Base-by-base conservation (phyloP, 1,140 invertebrate genomes). In the Drosophila jambulina region DNA sequence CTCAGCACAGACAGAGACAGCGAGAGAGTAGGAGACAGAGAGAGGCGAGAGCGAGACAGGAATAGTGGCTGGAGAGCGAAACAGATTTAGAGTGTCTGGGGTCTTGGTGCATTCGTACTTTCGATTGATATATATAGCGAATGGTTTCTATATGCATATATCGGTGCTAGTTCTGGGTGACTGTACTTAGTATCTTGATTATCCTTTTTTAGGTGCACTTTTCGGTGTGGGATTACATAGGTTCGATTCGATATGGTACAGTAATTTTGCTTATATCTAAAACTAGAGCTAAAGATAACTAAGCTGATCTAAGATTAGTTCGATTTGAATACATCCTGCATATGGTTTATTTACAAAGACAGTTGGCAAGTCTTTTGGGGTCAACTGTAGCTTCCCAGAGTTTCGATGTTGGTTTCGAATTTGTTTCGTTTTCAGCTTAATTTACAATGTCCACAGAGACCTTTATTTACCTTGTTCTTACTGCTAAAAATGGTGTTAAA, bases 211-310 rank as follows among this genome's bases (percentile, higher is more conserved):
- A 9, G 34, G 61, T 76, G 74, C 74, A 67, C 34, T 58, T 36
- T 40, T 76, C n/a, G 58, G 32, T 46, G 67, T 54, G 36, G 13
- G 17, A 51, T 51, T 71, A 79, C 76, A 72, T 64, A 42, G 17
- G 25, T 46, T 49, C 17, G 61, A 69, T 79, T 78, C 53, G 21
- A 43, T 83, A 82, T 64, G 49, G 43, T 80, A 80, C 81, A 83
- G 29, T 70, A 53, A 59, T 56, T 83, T 74, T 54, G 25, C 76
- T 84, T 83, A 84, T 15, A 46, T 8, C 13, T 40, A 43, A 4
- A 12, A 36, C 80, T 84, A 80, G 17, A 56, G 34, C 56, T 83
- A 80, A 59, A 19, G 17, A 42, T 51, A 48, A 43, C 71, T 61
- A 77, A 21, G 51, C 46, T 51, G 15, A 48, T 38, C 32, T 68